phyloP scores from a whole-genome alignment of 2,797 vertebrate species.

The Ambastaia sidthimunki region DNA sequence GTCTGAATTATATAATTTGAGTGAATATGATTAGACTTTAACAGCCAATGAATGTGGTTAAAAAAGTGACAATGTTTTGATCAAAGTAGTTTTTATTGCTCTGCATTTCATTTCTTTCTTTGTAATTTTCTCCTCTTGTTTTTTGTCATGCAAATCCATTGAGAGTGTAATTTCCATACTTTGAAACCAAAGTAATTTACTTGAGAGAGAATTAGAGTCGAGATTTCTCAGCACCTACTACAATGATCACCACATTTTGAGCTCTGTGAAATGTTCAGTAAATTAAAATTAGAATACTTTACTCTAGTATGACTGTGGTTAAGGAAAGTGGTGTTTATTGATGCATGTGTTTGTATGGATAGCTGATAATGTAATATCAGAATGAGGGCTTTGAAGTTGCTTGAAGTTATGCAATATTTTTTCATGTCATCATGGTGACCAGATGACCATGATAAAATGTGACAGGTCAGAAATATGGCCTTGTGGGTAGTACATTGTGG shows the following conservation, averaged over 20 bases:
- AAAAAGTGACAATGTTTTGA: not conserved
- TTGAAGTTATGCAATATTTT: not conserved
- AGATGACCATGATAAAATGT: not conserved
- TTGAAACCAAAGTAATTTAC: constrained; percentile 5
- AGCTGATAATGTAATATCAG: not conserved
- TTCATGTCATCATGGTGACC: not conserved
- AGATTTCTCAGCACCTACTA: not conserved
- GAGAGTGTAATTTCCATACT: constrained; percentile 16
- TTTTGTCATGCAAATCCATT: constrained; percentile 16
- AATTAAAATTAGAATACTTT: constrained; percentile 33
- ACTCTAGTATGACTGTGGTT: not conserved
- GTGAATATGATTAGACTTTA: not conserved
- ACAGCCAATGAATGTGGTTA: not conserved
- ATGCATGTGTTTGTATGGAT: not conserved
- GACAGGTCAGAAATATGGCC: no score
- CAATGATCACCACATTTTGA: constrained; percentile 10
- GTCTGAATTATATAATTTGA: not conserved
- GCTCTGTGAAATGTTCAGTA: constrained; percentile 20
- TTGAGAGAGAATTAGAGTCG: constrained; percentile 15
- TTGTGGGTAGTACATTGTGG: no score
- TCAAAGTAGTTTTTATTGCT: constrained; percentile 6
- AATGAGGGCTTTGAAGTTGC: not conserved
- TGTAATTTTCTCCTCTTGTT: constrained; percentile 2
- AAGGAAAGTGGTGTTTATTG: constrained; percentile 10
- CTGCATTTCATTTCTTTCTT: not conserved